Evolutionary conservation across 2,797 vertebrate genomes (phyloP).

Genomic region (Arnoldichthys spilopterus): DNA sequence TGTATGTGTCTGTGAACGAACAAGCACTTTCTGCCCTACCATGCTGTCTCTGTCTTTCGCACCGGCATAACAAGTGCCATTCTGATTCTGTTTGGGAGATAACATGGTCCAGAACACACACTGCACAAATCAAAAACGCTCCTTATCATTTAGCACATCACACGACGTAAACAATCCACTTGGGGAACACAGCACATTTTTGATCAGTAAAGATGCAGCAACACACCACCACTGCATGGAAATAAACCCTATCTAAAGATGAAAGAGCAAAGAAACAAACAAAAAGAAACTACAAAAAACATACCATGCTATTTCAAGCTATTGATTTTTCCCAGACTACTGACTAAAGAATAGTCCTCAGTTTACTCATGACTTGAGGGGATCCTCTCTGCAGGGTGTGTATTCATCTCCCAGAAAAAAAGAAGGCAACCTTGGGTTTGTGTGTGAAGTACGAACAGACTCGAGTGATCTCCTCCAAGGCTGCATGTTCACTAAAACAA

Average conservation of each 20-base stretch:
- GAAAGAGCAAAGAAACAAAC: background rate
- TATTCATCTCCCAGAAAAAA: background rate
- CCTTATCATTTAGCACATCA: slow-evolving; percentile 5
- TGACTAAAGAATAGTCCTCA: slow-evolving; percentile 17
- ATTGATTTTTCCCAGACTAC: slow-evolving; percentile 21
- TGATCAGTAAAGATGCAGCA: background rate
- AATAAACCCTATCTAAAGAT: slow-evolving; percentile 5
- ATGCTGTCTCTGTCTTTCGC: background rate
- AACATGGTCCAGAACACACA: slow-evolving; percentile 7
- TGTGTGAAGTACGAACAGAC: slow-evolving; percentile 8
- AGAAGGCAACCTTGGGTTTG: slow-evolving; percentile 3
- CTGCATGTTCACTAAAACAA: slow-evolving; percentile 15
- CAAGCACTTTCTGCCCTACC: background rate
- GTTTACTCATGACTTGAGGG: slow-evolving; percentile 10
- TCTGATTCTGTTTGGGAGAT: slow-evolving; percentile 18
- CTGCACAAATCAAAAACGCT: background rate
- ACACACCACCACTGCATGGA: slow-evolving; percentile 1
- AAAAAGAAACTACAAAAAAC: background rate
- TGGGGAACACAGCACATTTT: background rate
- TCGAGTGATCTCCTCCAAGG: slow-evolving; percentile 10
- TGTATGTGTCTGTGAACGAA: background rate
- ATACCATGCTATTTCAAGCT: slow-evolving; percentile 8
- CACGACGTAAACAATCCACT: background rate
- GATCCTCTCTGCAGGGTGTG: slow-evolving; percentile 13
- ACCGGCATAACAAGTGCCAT: slow-evolving; percentile 1